phyloP scores from a whole-genome alignment of 2,113 vertebrate species.

The Dicentrarchus labrax region DNA sequence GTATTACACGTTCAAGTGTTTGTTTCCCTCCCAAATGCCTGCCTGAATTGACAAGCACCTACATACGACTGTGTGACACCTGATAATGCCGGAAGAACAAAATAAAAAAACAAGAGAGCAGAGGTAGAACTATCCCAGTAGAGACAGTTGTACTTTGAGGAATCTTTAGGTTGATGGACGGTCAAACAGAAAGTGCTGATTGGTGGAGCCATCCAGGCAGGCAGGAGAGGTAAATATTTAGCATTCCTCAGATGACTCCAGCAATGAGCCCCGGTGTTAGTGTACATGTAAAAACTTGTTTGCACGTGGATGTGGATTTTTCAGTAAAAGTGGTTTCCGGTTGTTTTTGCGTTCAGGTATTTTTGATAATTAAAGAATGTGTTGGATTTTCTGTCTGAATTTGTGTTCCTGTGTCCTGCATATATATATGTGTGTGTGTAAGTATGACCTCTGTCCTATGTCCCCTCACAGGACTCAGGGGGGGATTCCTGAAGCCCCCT shows the following conservation, averaged over 20 bases:
- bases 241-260: slow-evolving; percentile 79
- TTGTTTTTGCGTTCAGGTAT: slow-evolving; percentile 1
- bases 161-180: slow-evolving; percentile 41
- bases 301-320: slow-evolving; percentile 18
- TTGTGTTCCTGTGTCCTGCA: background rate
- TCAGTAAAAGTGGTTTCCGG: background rate
- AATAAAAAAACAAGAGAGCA: background rate
- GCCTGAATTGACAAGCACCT: background rate
- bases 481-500: slow-evolving; percentile 10
- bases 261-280: slow-evolving; percentile 37
- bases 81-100: background rate
- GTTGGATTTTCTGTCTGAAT: background rate
- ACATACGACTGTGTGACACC: background rate
- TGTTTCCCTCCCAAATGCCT: slow-evolving; percentile 45
- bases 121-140: background rate
- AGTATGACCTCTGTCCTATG: background rate
- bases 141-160: background rate
- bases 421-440: background rate
- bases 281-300: slow-evolving; percentile 55
- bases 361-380: background rate
- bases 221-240: slow-evolving; percentile 82
- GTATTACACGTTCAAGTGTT: slow-evolving; percentile 52
- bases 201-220: slow-evolving; percentile 39
- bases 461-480: background rate
- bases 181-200: slow-evolving; percentile 25